These are phyloP conservation scores for Caenorhabditis sp. DNA, from an alignment of 2,888 invertebrate genomes.

Conservation along the genomic window DNA sequence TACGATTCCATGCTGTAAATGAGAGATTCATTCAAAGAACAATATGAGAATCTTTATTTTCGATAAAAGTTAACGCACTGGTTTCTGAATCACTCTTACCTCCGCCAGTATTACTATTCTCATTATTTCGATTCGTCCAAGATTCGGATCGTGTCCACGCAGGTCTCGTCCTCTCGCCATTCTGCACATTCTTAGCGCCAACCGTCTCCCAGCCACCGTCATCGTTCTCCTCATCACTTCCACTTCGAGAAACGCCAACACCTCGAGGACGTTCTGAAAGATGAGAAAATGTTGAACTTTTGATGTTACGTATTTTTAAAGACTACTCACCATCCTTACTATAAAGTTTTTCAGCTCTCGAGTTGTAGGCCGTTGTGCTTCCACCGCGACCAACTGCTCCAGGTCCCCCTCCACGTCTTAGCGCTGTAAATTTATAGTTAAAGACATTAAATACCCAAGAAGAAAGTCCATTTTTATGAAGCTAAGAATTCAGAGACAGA, in stretches of 20 bases:
- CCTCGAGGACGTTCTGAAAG: constrained; percentile 33
- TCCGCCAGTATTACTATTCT: background rate
- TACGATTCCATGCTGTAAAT: constrained; percentile 13
- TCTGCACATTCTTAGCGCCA: background rate
- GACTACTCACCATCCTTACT: constrained; percentile 38
- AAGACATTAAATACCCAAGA: too few relatives aligned
- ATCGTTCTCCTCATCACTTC: constrained; percentile 29
- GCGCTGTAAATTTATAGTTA: constrained; percentile 34
- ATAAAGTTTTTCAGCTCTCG: constrained; percentile 60
- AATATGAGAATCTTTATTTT: too few relatives aligned
- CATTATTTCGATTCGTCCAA: constrained; percentile 13
- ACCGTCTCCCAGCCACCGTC: constrained; percentile 37
- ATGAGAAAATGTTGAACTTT: background rate
- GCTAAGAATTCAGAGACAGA: too few relatives aligned
- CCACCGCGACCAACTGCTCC: constrained; percentile 48
- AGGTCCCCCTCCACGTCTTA: constrained; percentile 47
- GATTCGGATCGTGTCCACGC: constrained; percentile 33
- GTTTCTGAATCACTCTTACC: too few relatives aligned
- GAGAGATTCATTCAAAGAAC: too few relatives aligned
- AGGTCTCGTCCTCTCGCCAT: constrained; percentile 11
- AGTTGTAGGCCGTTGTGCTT: constrained; percentile 48
- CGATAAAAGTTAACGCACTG: too few relatives aligned
- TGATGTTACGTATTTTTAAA: constrained; percentile 2
- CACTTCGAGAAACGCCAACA: constrained; percentile 7
- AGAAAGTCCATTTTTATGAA: too few relatives aligned